These are phyloP conservation scores for Apostichopus leukothele DNA, from an alignment of 53 echinoderm and acorn worm species.

Conservation along the genomic window DNA sequence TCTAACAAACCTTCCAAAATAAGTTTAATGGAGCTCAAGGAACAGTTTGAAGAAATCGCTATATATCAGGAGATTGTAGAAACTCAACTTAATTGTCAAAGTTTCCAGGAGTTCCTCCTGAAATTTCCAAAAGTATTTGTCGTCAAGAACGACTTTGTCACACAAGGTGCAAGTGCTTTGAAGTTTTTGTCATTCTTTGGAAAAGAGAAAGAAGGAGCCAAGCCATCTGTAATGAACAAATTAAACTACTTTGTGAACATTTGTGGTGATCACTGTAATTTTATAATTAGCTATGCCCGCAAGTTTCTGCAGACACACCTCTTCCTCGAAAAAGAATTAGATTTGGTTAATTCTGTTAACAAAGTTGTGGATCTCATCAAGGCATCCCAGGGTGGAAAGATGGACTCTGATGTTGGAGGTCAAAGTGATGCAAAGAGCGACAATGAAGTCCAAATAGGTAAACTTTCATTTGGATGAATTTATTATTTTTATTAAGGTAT, in stretches of 20 bases:
- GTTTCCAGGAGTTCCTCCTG: constrained; percentile 3
- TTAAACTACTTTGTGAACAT: constrained; percentile 26
- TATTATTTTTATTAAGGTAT: no score
- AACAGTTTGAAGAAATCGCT: constrained; percentile 38
- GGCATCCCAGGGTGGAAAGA: neutral
- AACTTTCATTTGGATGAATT: no score
- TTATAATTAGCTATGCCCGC: neutral
- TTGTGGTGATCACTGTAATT: constrained; percentile 22
- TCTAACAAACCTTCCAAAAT: neutral
- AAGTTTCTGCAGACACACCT: constrained; percentile 22
- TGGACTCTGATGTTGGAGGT: neutral
- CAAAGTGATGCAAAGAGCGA: neutral
- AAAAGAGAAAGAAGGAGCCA: neutral
- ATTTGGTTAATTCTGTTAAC: neutral
- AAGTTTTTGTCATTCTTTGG: constrained; percentile 22
- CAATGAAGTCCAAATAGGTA: no score
- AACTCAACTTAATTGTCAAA: neutral
- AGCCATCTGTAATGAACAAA: constrained; percentile 4
- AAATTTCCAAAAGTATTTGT: neutral
- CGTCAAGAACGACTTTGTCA: neutral
- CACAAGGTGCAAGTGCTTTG: neutral
- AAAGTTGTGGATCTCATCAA: constrained; percentile 15
- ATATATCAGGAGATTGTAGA: neutral
- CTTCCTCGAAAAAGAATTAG: neutral
- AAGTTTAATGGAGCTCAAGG: neutral